Evolutionary conservation across 2,888 invertebrate genomes (phyloP), one percentile per base, ranked within the genome.

Genomic region (Nineta flava): DNA sequence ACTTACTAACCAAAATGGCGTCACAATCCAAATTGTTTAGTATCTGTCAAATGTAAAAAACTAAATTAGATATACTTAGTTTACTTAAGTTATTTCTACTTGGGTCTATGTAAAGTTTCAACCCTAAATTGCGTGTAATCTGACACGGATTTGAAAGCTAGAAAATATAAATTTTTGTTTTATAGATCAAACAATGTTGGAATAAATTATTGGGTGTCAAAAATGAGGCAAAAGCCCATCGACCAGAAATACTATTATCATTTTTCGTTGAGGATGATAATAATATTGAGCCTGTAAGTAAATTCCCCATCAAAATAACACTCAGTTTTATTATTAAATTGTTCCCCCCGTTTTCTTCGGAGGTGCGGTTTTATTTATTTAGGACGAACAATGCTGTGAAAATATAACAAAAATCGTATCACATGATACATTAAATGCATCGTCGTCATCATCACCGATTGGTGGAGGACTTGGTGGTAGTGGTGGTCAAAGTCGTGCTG

Each of bases 211-310:
- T 63, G 19, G 68, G 68, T 47, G 54, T 67, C 13, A 61, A 59
- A 53, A 62, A 54, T 50, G 64, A 67, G 48, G 55, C 64, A 9
- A 65, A 63, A 57, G 50, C 54, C 12, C 57, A 61, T 32, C 64
- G 62, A 51, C 69, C 68, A 9, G 63, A 66, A 54, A 54, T 69
- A 41, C 54, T 63, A 26, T 50, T 68, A 16, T 59, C 62, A 32
- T 58, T 69, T 41, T 62, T 60, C 45, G 61, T 69, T 46, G 60
- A 62, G 50, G 65, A 67, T 35, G 48, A 48, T 26, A 17, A 19
- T 21, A 21, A 38, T 10, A 5, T 5, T 26, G 26, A 26, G 4
- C 6, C 26, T 26, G 13, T 44, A 44, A 44, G 13, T 19, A 2
- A 10, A 21, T 3, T 9, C 4, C 16, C 10, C 17, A 6, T 16